phyloP scores from a whole-genome alignment of 2,113 vertebrate species.

The Chionodraco myersi region DNA sequence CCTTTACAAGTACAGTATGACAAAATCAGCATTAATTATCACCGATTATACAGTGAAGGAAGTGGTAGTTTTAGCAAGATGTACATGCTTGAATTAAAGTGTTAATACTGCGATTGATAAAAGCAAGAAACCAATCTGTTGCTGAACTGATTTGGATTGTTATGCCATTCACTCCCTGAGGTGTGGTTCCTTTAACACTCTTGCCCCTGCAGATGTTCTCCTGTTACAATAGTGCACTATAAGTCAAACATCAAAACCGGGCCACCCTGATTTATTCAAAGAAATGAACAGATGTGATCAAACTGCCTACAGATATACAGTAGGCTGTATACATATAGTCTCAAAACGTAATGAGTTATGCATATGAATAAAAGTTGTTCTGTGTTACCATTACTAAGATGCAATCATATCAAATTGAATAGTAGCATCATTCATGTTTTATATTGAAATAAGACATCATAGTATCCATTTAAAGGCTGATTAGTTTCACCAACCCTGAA shows the following conservation, averaged over 20 bases:
- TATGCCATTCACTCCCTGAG: constrained; percentile 19
- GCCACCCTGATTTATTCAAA: background rate
- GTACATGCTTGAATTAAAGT: background rate
- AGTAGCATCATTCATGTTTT: constrained; percentile 27
- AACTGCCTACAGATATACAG: background rate
- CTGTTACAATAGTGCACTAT: background rate
- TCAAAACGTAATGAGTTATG: constrained; percentile 22
- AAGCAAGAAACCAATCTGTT: constrained; percentile 18
- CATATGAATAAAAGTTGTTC: background rate
- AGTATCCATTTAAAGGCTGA: constrained; percentile 34
- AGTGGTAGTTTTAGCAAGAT: background rate
- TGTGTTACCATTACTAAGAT: constrained; percentile 15
- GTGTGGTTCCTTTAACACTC: constrained; percentile 1
- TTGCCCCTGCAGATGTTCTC: background rate
- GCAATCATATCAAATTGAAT: constrained; percentile 40
- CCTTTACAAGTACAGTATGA: background rate
- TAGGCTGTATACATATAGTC: background rate
- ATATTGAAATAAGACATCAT: constrained; percentile 48
- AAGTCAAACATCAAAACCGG: background rate
- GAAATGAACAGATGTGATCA: background rate
- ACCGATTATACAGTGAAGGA: background rate
- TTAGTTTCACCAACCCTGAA: constrained; percentile 37
- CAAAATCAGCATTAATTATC: background rate
- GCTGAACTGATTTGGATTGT: constrained; percentile 11
- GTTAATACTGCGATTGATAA: constrained; percentile 9